Conservation (phyloP, 35 echinoderm and acorn worm genomes). For the Patiria miniata region DNA sequence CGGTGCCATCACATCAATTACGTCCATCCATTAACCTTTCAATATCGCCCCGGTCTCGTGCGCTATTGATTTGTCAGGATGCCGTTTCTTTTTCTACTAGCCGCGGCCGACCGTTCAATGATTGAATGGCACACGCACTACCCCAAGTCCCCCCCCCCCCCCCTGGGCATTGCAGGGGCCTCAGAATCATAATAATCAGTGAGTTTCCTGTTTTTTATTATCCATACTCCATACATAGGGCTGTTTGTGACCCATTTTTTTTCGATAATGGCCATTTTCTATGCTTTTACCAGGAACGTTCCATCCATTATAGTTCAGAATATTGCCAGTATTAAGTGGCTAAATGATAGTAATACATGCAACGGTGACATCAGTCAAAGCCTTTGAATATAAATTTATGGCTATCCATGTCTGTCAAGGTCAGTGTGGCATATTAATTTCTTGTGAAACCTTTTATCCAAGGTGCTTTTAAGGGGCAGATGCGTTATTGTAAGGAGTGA, state of each 20-base stretch:
- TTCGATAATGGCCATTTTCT: not conserved
- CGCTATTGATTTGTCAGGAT: slow-evolving; percentile 12
- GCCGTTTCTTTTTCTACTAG: not conserved
- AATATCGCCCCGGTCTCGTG: slow-evolving; percentile 21
- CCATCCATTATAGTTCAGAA: not conserved
- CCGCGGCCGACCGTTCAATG: not conserved
- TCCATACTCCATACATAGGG: not conserved
- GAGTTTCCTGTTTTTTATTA: slow-evolving; percentile 14
- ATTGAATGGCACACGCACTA: slow-evolving; percentile 26
- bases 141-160: not conserved
- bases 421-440: no score
- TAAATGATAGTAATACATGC: not conserved
- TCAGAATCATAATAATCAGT: slow-evolving; percentile 24
- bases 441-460: no score
- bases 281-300: not conserved
- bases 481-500: no score
- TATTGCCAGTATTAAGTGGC: not conserved
- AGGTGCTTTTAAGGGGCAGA: no score
- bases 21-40: slow-evolving; percentile 33
- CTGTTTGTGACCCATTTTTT: slow-evolving; percentile 23
- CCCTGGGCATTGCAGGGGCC: not conserved
- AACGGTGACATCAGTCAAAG: no score
- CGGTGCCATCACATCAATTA: slow-evolving; percentile 27
- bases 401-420: not conserved
- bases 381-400: not conserved